Percentiles rank a stretch among this genome's conserved stretches.
phyloP scores from a whole-genome alignment of 1,140 invertebrate species.

The Diachasma alloeum region DNA sequence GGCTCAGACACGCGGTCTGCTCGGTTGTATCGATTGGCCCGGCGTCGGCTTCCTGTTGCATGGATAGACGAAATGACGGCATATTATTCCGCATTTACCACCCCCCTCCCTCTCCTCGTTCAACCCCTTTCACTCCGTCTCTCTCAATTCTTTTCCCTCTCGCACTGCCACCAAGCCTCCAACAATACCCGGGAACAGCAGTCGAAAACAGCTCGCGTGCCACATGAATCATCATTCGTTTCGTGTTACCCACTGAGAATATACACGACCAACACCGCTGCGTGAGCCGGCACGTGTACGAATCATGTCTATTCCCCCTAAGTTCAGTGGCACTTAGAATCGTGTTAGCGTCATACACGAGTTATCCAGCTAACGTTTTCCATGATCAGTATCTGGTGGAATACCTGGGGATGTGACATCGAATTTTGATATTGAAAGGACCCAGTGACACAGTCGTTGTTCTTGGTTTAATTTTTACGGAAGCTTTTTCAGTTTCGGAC shows the following conservation, averaged over 20 bases:
- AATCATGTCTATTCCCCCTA: conserved; percentile 1
- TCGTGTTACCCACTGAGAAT: conserved; percentile 46
- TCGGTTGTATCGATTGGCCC: conserved; percentile 47
- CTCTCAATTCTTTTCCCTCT: neutral
- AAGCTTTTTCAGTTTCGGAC: neutral
- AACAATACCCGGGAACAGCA: conserved; percentile 46
- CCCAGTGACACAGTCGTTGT: neutral
- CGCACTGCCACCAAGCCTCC: conserved; percentile 24
- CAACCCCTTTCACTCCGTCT: neutral
- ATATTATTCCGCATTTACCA: conserved; percentile 53
- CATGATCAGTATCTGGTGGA: conserved; percentile 52
- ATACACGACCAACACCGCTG: neutral
- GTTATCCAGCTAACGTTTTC: conserved; percentile 48
- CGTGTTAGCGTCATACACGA: conserved; percentile 34
- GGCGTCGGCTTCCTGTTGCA: conserved; percentile 46
- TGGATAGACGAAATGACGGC: conserved; percentile 49
- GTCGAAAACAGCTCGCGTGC: conserved; percentile 54
- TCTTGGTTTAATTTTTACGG: neutral
- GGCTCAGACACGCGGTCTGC: neutral
- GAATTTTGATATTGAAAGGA: neutral
- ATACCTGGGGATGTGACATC: neutral
- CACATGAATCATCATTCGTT: conserved; percentile 59
- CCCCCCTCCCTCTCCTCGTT: neutral
- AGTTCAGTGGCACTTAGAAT: conserved; percentile 7
- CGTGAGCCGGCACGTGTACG: neutral